phyloP scores from a whole-genome alignment of 1,140 invertebrate species.

The silkworm (Bombyx mori) region DNA sequence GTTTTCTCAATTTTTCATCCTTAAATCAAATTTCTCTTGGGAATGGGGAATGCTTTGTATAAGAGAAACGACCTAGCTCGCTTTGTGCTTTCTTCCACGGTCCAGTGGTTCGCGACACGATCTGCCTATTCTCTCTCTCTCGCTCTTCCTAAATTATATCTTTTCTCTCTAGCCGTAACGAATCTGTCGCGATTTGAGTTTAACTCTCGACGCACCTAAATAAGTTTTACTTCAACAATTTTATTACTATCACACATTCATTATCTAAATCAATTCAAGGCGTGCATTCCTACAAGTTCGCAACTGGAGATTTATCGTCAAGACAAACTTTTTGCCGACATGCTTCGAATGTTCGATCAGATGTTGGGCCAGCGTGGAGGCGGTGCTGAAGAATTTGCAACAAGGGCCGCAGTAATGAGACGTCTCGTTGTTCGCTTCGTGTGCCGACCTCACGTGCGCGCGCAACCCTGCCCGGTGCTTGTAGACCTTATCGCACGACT shows the following conservation, averaged over 20 bases:
- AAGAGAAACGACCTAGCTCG: no score
- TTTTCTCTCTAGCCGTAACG: no score
- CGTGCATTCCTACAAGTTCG: not conserved
- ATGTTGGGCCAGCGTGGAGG: not conserved
- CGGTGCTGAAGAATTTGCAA: not conserved
- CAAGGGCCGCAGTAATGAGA: not conserved
- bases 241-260: not conserved
- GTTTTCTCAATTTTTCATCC: no score
- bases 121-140: no score
- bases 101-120: no score
- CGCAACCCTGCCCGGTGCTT: slow-evolving; percentile 25
- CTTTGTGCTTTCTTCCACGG: no score
- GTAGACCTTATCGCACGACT: slow-evolving; percentile 33
- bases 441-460: slow-evolving; percentile 10
- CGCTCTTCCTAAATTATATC: no score
- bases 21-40: no score
- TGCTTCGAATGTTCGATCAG: slow-evolving; percentile 2
- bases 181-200: no score
- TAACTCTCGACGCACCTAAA: not conserved
- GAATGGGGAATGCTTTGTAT: no score
- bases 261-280: not conserved
- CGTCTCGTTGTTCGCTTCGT: not conserved
- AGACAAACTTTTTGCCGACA: slow-evolving; percentile 2
- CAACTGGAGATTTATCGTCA: not conserved
- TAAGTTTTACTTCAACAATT: not conserved